Base-by-base conservation (phyloP, 1,140 invertebrate species). In the Wasmannia auropunctata region DNA sequence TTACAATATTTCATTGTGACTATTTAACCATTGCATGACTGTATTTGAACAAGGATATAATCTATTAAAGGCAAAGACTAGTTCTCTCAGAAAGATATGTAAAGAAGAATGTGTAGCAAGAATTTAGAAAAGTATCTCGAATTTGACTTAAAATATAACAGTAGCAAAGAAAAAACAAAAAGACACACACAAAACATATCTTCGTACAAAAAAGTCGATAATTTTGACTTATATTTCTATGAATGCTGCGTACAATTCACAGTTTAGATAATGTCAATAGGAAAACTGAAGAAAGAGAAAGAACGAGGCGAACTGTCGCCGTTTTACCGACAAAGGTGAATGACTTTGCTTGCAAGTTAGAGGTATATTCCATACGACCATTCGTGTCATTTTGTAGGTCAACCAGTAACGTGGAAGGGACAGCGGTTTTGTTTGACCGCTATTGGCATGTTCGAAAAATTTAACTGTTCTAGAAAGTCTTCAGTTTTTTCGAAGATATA, bases 271-370 rank as follows among this genome's bases (percentile, higher is more conserved):
- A 19, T 34, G 19, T 43, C 10, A n/a, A 19, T n/a, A 31, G 19
- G n/a, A n/a, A n/a, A 19, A 34, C 31, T 69, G 51, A 62, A 75
- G 69, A 62, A 54, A 70, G 54, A 76, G 40, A 67, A 51, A 63
- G 19, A 37, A 16, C 28, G 28, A 87, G n/a, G n/a, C n/a, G n/a
- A n/a, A n/a, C n/a, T 88, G 77, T 83, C 84, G 69, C 60, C 67
- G 86, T 86, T 91, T 91, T 90, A 90, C 89, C 88, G 88, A 74
- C 83, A 84, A 90, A 91, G 92, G 89, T 93, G 92, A 93, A 93
- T 75, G 91, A 92, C 92, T 91, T 85, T 85, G 79, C 85, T n/a
- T n/a, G n/a, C n/a, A 89, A 90, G 85, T 79, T 88, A 86, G 86
- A 89, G 80, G 65, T 85, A 63, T 90, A 85, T 90, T 87, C 85